Conservation (phyloP, 2,888 invertebrate genomes). For the Trichopoda pennipes region DNA sequence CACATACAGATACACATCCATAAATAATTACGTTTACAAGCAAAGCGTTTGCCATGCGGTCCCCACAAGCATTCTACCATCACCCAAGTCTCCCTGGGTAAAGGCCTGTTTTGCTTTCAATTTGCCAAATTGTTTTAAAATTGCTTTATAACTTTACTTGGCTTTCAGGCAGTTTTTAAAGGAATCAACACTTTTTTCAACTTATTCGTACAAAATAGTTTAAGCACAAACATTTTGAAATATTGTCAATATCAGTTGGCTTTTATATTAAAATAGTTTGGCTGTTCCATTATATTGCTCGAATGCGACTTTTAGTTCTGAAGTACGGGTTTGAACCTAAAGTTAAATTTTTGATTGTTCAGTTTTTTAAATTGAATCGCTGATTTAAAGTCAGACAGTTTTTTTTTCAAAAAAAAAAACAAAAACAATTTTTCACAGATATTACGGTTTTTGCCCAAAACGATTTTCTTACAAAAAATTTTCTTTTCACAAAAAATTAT, state of each 20-base stretch:
- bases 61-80: slow-evolving; percentile 2
- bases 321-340: too few relatives aligned
- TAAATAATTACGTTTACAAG: slow-evolving; percentile 6
- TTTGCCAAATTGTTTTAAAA: slow-evolving; percentile 67
- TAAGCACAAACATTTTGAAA: too few relatives aligned
- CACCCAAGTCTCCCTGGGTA: slow-evolving; percentile 33
- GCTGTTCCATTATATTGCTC: too few relatives aligned
- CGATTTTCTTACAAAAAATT: neutral
- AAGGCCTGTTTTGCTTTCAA: slow-evolving; percentile 67
- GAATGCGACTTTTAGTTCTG: too few relatives aligned
- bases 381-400: neutral
- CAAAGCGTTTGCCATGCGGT: slow-evolving; percentile 3
- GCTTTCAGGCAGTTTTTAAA: slow-evolving; percentile 14
- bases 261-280: too few relatives aligned
- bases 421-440: too few relatives aligned
- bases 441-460: neutral
- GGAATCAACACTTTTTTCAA: slow-evolving; percentile 5
- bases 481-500: too few relatives aligned
- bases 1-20: slow-evolving; percentile 9
- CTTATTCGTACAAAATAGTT: neutral
- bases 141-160: slow-evolving; percentile 58
- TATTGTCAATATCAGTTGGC: too few relatives aligned
- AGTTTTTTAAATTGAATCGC: too few relatives aligned
- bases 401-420: neutral
- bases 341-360: too few relatives aligned